These are phyloP conservation scores for Amphibalanus amphitrite DNA, from an alignment of 1,140 invertebrate genomes.

Conservation along the genomic window DNA sequence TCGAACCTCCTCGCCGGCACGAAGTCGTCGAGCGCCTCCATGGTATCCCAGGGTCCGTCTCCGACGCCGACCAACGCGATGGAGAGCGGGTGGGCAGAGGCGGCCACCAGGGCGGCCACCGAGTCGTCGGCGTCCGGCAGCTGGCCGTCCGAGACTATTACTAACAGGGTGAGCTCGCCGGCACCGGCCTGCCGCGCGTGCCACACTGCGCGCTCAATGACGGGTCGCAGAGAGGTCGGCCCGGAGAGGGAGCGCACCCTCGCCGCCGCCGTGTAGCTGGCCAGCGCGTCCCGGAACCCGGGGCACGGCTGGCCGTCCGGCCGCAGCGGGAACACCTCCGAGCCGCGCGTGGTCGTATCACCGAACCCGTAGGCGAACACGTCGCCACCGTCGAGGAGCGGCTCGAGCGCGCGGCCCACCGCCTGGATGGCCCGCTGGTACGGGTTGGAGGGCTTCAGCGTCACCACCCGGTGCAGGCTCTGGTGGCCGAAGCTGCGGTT, in stretches of 20 bases:
- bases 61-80: slow-evolving; percentile 40
- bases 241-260: too few relatives aligned
- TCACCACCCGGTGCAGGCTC: slow-evolving; percentile 20
- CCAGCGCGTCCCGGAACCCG: background rate
- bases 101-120: slow-evolving; percentile 33
- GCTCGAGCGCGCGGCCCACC: background rate
- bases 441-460: slow-evolving; percentile 23
- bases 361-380: background rate
- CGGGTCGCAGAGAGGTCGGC: background rate
- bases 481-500: slow-evolving; percentile 29
- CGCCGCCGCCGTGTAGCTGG: background rate
- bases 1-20: slow-evolving; percentile 34
- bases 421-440: background rate
- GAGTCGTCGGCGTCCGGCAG: slow-evolving; percentile 28
- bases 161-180: slow-evolving; percentile 23
- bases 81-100: slow-evolving; percentile 33
- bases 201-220: background rate
- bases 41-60: slow-evolving; percentile 36
- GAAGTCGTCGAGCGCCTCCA: slow-evolving; percentile 35
- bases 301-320: background rate
- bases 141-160: slow-evolving; percentile 36
- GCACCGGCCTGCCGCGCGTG: background rate
- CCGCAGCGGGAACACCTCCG: background rate
- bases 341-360: background rate
- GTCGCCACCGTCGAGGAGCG: background rate